phyloP scores from a whole-genome alignment of 2,797 vertebrate genomes.

The Sebastes hubbsi region DNA sequence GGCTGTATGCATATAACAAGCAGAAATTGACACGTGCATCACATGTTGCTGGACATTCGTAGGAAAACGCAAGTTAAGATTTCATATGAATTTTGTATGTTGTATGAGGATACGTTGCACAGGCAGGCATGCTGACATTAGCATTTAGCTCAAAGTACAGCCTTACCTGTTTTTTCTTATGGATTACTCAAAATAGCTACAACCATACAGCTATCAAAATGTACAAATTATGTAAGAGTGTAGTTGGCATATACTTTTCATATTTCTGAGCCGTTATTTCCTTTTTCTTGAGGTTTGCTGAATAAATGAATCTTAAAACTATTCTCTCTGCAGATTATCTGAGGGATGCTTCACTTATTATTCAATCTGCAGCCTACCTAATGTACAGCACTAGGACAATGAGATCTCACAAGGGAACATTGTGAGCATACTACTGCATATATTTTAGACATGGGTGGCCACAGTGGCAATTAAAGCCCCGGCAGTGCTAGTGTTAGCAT shows the following conservation, averaged over 20 bases:
- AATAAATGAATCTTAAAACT: neutral
- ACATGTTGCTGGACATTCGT: too few relatives aligned
- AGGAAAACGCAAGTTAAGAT: too few relatives aligned
- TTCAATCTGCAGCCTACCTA: neutral
- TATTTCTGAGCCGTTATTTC: neutral
- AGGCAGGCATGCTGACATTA: neutral
- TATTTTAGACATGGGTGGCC: conserved; percentile 47
- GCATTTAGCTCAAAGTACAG: neutral
- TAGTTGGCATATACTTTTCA: neutral
- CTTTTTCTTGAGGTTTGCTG: neutral
- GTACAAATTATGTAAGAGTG: neutral
- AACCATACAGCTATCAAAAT: neutral
- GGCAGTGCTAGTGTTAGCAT: conserved; percentile 30
- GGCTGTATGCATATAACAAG: too few relatives aligned
- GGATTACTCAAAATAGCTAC: neutral
- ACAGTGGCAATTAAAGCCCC: conserved; percentile 39
- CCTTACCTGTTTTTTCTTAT: neutral
- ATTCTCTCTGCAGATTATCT: neutral
- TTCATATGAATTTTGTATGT: too few relatives aligned
- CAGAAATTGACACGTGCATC: too few relatives aligned
- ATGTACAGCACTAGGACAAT: neutral
- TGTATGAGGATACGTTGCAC: too few relatives aligned
- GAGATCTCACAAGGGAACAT: neutral
- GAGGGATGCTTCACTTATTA: neutral
- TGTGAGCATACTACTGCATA: conserved; percentile 17